Evolutionary conservation across 2,888 invertebrate genomes (phyloP).

Genomic region (Cotesia congregata): DNA sequence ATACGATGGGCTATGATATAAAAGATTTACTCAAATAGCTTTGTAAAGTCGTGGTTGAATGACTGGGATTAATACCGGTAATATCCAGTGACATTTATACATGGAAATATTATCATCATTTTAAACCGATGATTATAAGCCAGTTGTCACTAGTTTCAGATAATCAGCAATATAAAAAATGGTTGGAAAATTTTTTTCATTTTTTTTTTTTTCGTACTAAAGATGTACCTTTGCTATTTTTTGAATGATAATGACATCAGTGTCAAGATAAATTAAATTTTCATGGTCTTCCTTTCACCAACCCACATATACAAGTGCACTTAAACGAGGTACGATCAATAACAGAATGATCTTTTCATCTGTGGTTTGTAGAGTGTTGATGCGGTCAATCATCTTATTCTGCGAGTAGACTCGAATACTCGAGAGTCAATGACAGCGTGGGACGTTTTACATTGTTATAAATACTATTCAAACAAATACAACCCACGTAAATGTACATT

Average conservation of each 20-base stretch:
- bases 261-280: slow-evolving; percentile 15
- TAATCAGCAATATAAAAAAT: not conserved
- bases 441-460: slow-evolving; percentile 2
- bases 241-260: not conserved
- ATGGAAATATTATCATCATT: not conserved
- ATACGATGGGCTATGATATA: not conserved
- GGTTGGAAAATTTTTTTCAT: not conserved
- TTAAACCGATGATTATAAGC: not conserved
- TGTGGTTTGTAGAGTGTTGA: not conserved
- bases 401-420: slow-evolving; percentile 1
- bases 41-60: not conserved
- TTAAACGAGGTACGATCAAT: slow-evolving; percentile 22
- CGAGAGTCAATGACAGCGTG: slow-evolving; percentile 13
- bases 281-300: slow-evolving; percentile 19
- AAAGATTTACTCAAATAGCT: not conserved
- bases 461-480: slow-evolving; percentile 7
- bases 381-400: slow-evolving; percentile 18
- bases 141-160: not conserved
- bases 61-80: slow-evolving; percentile 18
- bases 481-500: not conserved
- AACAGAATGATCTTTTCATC: slow-evolving; percentile 25
- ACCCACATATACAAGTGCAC: slow-evolving; percentile 24
- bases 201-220: not conserved
- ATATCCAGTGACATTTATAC: slow-evolving; percentile 23
- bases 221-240: not conserved